Conservation (phyloP, 1,140 invertebrate species). For the Rhyzopertha dominica region DNA sequence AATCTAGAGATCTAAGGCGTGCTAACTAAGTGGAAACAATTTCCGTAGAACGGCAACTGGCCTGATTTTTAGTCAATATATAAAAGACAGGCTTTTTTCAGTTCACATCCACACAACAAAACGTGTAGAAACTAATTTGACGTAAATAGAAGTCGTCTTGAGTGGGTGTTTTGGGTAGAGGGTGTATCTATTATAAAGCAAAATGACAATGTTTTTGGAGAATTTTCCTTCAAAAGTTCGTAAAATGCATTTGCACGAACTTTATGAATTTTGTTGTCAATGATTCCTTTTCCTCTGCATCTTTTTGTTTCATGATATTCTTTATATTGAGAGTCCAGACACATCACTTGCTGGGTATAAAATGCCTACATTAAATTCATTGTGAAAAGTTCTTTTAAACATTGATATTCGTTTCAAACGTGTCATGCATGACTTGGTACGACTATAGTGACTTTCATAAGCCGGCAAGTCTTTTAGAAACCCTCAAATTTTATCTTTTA, state of each 20-base stretch:
- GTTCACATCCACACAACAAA: slow-evolving; percentile 9
- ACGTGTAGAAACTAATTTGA: slow-evolving; percentile 6
- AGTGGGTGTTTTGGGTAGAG: slow-evolving; percentile 2
- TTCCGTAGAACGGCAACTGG: slow-evolving; percentile 2
- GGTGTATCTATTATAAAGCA: slow-evolving; percentile 11
- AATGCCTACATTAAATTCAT: slow-evolving; percentile 10
- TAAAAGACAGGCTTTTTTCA: slow-evolving; percentile 5
- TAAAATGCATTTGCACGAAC: slow-evolving; percentile 4
- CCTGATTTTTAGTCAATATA: slow-evolving; percentile 5
- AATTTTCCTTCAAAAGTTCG: slow-evolving; percentile 5
- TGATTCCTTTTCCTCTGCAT: slow-evolving; percentile 3
- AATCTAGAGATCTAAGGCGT: neutral
- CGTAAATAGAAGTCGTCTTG: slow-evolving; percentile 4
- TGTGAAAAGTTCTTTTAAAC: slow-evolving; percentile 12
- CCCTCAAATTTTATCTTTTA: no score
- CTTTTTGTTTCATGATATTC: slow-evolving; percentile 8
- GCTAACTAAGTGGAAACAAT: slow-evolving; percentile 6
- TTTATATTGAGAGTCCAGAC: neutral
- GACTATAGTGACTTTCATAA: slow-evolving; percentile 5
- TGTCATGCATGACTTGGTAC: slow-evolving; percentile 5
- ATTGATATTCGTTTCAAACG: slow-evolving; percentile 2
- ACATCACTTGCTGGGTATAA: slow-evolving; percentile 8
- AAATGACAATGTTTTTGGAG: slow-evolving; percentile 7
- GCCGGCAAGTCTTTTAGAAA: no score
- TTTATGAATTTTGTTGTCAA: slow-evolving; percentile 4